These are phyloP conservation scores for Cerceris ruficornis DNA, from an alignment of 2,888 invertebrate species.

Conservation along the genomic window DNA sequence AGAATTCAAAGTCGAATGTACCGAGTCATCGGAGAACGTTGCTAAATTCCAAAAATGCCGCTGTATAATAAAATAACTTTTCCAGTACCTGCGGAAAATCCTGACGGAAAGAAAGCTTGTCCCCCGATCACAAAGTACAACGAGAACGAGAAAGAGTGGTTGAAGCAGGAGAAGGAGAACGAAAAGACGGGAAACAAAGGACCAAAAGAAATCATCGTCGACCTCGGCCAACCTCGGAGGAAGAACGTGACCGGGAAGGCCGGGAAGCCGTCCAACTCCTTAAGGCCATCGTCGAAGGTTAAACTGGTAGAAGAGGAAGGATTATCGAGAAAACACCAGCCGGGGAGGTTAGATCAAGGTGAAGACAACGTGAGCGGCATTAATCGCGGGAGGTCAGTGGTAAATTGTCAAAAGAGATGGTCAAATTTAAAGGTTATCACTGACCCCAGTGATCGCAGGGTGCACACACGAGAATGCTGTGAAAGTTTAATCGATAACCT, in stretches of 20 bases:
- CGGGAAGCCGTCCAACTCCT: background rate
- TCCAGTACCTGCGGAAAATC: background rate
- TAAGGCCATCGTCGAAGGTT: constrained; percentile 4
- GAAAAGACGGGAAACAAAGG: constrained; percentile 53
- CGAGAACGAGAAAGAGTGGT: constrained; percentile 14
- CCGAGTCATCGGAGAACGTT: too few species aligned
- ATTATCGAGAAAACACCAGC: constrained; percentile 8
- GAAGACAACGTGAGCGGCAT: constrained; percentile 42
- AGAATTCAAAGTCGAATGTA: too few species aligned
- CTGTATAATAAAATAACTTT: too few species aligned
- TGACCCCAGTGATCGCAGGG: constrained; percentile 18
- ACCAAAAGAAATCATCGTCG: constrained; percentile 64
- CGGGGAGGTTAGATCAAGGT: constrained; percentile 36
- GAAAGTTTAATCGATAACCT: background rate
- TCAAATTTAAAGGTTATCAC: constrained; percentile 19
- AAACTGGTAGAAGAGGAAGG: constrained; percentile 10
- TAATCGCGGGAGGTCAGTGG: constrained; percentile 40
- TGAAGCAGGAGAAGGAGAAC: constrained; percentile 42
- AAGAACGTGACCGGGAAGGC: constrained; percentile 26
- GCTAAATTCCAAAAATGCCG: too few species aligned
- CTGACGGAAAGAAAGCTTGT: background rate
- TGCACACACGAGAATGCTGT: background rate
- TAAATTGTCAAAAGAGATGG: constrained; percentile 25
- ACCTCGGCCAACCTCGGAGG: constrained; percentile 10
- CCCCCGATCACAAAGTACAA: background rate